Evolutionary conservation across 2,888 invertebrate species (phyloP), one percentile per base, ranked within the genome.

Genomic region (Phalangium opilio): DNA sequence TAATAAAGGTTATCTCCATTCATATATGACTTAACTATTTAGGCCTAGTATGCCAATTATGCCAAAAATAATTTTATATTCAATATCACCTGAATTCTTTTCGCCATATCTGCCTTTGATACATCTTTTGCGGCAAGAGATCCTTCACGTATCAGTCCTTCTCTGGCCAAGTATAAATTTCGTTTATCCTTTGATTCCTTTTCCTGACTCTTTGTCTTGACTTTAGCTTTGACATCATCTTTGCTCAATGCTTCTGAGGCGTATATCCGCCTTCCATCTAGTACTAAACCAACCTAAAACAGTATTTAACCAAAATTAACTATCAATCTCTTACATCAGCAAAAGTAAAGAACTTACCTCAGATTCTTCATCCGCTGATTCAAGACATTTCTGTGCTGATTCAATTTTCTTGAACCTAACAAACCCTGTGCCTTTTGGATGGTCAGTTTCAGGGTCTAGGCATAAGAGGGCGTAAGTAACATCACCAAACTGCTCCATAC

Each of bases 351-450:
- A 38, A 12, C 34, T 12, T 12, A 34, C 38, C 42, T 51, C 50
- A 21, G 60, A 53, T 44, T 75, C 72, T 44, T 76, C 74, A 20
- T 59, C 56, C 27, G 71, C 72, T 39, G 60, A 55, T 19, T 75
- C 67, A 27, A 90, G 66, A 63, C 86, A 87, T 42, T 75, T 74
- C 53, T 84, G 79, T 0, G 89, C 85, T 57, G 80, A 79, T 60
- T 82, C 82, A 60, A 77, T 75, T 45, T 75, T 74, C 77, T 69
- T 71, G 66, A 87, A 95, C 70, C 90, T 87, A 2, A 90, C 82
- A 69, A 95, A 95, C 0, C 81, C 93, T 0, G 87, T 83, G n/a
- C 93, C 95, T 65, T 81, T 89, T 0, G 93, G 86, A 67, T 91
- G 89, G 43, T 90, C 90, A 0, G 91, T 91, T 48, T 84, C 66